phyloP scores from a whole-genome alignment of 2,113 vertebrate genomes.

The Pelvicachromis taeniatus region DNA sequence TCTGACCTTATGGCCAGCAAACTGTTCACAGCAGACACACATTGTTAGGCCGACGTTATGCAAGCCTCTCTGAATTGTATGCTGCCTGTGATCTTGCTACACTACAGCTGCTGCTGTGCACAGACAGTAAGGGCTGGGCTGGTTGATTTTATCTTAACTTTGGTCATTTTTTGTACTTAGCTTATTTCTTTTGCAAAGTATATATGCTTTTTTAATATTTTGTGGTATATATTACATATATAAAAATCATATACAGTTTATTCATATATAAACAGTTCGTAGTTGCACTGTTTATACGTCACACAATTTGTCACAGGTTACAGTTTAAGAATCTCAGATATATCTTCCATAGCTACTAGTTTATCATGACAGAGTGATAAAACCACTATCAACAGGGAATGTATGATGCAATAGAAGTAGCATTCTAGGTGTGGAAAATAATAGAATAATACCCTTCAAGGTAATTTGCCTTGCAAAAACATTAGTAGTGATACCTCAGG shows the following conservation, averaged over 20 bases:
- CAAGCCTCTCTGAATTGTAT: slow-evolving; percentile 21
- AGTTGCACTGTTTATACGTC: neutral
- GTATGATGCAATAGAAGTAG: neutral
- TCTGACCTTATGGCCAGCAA: neutral
- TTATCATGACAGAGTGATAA: neutral
- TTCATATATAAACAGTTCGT: neutral
- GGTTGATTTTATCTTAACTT: neutral
- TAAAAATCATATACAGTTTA: neutral
- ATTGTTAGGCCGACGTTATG: slow-evolving; percentile 50
- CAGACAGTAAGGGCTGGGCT: neutral
- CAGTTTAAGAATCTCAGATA: neutral
- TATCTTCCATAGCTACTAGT: neutral
- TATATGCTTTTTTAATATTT: neutral
- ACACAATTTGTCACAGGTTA: neutral
- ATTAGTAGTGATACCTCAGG: neutral
- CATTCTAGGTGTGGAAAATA: neutral
- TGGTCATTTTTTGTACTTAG: neutral
- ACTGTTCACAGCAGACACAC: slow-evolving; percentile 34
- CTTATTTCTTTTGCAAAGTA: neutral
- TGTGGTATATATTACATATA: neutral
- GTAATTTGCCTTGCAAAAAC: neutral
- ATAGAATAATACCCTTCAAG: neutral
- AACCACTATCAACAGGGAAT: neutral
- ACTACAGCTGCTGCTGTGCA: neutral
- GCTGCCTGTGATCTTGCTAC: slow-evolving; percentile 19